phyloP scores from a whole-genome alignment of 2,113 vertebrate genomes.

The Fukomys damarensis region DNA sequence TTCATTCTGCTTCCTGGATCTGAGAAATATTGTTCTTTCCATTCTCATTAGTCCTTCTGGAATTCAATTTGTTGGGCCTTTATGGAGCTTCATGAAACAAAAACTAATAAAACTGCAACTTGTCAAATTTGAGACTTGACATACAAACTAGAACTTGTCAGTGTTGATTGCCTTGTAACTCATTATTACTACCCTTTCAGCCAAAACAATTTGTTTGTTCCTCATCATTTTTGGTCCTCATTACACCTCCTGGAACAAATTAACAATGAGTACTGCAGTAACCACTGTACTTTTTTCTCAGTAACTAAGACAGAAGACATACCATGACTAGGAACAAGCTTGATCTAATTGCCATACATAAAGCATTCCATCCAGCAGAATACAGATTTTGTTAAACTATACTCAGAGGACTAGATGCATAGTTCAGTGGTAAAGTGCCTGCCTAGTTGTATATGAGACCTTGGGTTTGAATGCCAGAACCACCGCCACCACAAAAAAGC shows the following conservation, averaged over 20 bases:
- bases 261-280: background rate
- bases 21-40: constrained; percentile 36
- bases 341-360: background rate
- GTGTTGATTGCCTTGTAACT: background rate
- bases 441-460: background rate
- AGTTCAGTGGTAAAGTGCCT: background rate
- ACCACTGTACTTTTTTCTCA: background rate
- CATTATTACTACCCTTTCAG: background rate
- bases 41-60: background rate
- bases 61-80: background rate
- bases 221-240: background rate
- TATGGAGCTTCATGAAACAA: background rate
- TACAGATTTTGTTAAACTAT: background rate
- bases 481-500: background rate
- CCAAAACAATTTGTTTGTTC: background rate
- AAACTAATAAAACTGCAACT: background rate
- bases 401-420: background rate
- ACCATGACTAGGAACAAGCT: background rate
- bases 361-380: background rate
- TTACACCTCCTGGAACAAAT: background rate
- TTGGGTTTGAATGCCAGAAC: background rate
- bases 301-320: background rate
- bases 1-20: constrained; percentile 16
- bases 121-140: background rate
- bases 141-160: background rate